These are phyloP conservation scores for Trinectes maculatus DNA, from an alignment of 2,113 vertebrate genomes.

Conservation along the genomic window DNA sequence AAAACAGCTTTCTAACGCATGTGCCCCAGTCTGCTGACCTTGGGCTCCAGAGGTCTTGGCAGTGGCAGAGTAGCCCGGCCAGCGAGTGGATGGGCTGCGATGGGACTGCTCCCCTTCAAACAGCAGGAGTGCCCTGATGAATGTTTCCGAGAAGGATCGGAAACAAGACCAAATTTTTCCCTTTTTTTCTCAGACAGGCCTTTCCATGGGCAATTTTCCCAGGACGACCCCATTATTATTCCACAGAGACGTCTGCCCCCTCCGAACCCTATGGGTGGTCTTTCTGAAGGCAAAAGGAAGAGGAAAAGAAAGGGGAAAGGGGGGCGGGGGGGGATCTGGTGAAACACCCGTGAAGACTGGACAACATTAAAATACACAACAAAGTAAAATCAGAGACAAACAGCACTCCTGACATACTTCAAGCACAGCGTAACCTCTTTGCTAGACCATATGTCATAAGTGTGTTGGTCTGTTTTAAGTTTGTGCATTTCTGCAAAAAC, in stretches of 20 bases:
- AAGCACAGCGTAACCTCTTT: not conserved
- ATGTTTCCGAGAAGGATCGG: constrained; percentile 78
- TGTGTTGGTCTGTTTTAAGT: not conserved
- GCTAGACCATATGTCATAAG: not conserved
- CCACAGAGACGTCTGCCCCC: constrained; percentile 79
- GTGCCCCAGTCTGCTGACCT: constrained; percentile 13
- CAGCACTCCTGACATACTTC: constrained; percentile 4
- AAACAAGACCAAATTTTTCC: constrained; percentile 81
- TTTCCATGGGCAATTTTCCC: constrained; percentile 82
- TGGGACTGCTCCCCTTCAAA: constrained; percentile 53
- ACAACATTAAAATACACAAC: constrained; percentile 71
- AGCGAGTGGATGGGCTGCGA: constrained; percentile 25
- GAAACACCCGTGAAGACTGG: constrained; percentile 67
- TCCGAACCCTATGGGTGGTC: constrained; percentile 83
- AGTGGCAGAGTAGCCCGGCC: constrained; percentile 32
- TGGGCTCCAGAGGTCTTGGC: constrained; percentile 11
- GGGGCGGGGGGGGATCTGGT: constrained; percentile 51
- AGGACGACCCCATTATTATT: constrained; percentile 85
- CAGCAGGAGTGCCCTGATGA: constrained; percentile 75
- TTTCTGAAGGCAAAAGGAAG: constrained; percentile 73
- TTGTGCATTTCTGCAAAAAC: not conserved
- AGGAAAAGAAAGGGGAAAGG: constrained; percentile 67
- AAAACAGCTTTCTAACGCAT: constrained; percentile 16
- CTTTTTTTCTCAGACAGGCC: constrained; percentile 72
- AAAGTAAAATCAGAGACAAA: constrained; percentile 51